These are phyloP conservation scores for Varanus salvator DNA, from an alignment of 2,113 vertebrate species.

Conservation along the genomic window DNA sequence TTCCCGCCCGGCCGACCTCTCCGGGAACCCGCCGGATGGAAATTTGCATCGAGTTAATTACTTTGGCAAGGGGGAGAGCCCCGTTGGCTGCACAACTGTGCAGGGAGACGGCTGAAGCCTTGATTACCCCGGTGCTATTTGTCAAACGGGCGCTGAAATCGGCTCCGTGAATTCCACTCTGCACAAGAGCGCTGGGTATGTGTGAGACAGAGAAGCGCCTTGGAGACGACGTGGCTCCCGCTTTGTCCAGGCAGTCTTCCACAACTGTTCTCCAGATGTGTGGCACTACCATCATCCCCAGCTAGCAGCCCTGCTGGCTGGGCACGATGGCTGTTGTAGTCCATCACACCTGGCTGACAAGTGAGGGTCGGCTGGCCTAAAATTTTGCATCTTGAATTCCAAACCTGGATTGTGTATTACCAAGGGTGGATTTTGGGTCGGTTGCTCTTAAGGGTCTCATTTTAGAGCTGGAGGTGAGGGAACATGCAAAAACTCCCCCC, in stretches of 20 bases:
- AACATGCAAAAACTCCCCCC: too few species aligned
- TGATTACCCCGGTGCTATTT: slow-evolving; percentile 23
- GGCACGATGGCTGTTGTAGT: too few species aligned
- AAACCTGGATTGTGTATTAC: neutral
- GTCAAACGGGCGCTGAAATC: slow-evolving; percentile 1
- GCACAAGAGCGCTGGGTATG: neutral
- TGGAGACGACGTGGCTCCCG: neutral
- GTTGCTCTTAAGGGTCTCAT: too few species aligned
- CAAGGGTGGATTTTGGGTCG: neutral
- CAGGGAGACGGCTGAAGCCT: neutral
- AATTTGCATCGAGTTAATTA: slow-evolving; percentile 14
- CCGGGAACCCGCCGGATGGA: neutral
- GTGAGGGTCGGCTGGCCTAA: too few species aligned
- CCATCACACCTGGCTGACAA: too few species aligned
- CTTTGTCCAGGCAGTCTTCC: neutral
- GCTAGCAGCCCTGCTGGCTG: too few species aligned
- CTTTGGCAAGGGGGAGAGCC: neutral
- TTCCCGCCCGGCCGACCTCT: neutral
- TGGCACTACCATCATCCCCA: too few species aligned
- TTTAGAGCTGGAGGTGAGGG: too few species aligned
- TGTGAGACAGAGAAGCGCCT: neutral
- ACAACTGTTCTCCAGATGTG: too few species aligned
- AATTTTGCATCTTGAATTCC: too few species aligned
- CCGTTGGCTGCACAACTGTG: neutral
- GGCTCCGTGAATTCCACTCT: neutral